Conservation (phyloP, 2,113 vertebrate species). For the Desmodus rotundus region DNA sequence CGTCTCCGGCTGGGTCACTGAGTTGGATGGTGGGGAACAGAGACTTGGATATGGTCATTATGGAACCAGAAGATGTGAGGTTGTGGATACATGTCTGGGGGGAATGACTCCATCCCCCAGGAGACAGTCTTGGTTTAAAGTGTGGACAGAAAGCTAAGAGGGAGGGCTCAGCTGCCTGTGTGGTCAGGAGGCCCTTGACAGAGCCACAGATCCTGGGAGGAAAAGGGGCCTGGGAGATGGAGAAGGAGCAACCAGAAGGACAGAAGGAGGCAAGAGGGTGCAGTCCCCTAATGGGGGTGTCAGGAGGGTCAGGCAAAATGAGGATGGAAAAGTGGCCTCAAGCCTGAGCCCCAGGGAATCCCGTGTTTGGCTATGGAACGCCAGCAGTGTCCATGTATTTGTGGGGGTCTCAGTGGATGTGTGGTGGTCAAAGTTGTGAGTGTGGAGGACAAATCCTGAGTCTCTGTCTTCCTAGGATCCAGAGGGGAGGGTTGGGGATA, state of each 20-base stretch:
- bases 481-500: not conserved
- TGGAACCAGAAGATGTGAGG: not conserved
- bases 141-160: not conserved
- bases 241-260: not conserved
- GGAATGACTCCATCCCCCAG: not conserved
- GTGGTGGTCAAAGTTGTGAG: not conserved
- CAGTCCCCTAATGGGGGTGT: not conserved
- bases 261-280: not conserved
- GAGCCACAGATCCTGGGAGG: not conserved
- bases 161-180: not conserved
- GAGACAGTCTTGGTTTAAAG: not conserved
- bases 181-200: not conserved
- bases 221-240: not conserved
- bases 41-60: not conserved
- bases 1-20: not conserved
- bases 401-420: not conserved
- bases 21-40: not conserved
- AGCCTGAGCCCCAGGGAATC: not conserved
- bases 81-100: not conserved
- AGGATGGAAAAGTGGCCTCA: not conserved
- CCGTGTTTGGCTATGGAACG: not conserved
- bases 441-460: not conserved
- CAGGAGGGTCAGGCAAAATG: not conserved
- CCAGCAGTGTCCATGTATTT: not conserved
- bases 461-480: not conserved